Percentiles rank a stretch among this genome's conserved stretches.
Evolutionary conservation across 2,113 vertebrate genomes (phyloP).

Genomic region (Poicephalus meyeri): DNA sequence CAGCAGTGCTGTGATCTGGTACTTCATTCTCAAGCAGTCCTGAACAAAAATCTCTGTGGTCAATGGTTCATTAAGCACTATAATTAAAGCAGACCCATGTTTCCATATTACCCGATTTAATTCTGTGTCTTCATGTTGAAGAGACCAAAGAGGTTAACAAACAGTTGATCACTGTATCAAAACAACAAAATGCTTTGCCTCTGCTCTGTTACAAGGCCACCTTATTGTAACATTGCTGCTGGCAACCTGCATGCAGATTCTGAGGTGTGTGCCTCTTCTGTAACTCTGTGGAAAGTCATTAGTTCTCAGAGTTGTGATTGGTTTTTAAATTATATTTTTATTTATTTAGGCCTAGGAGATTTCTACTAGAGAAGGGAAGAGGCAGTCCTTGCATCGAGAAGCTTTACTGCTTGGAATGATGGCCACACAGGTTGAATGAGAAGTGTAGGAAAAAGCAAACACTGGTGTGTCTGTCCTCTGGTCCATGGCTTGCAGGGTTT

Average conservation of each 20-base stretch:
- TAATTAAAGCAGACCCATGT: not conserved
- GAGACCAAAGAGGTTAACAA: not conserved
- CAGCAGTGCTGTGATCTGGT: not conserved
- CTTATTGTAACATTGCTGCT: not conserved
- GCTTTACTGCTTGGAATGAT: not conserved
- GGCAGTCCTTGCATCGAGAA: not conserved
- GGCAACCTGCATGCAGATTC: not conserved
- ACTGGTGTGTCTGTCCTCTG: not conserved
- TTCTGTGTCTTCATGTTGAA: not conserved
- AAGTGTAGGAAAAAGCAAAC: accelerated
- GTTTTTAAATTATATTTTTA: not conserved
- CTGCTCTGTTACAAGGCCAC: not conserved
- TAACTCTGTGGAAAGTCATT: not conserved
- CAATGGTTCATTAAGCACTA: not conserved
- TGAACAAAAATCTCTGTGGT: not conserved
- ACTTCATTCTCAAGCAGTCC: not conserved
- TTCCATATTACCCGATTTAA: not conserved
- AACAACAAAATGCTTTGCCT: not conserved
- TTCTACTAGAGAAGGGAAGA: not conserved
- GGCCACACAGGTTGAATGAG: not conserved
- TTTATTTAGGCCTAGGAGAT: not conserved
- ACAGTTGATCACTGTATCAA: not conserved
- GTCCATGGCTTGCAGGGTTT: not conserved
- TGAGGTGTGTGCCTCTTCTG: not conserved
- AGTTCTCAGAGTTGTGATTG: not conserved